Conservation (phyloP, 2,113 vertebrate species). For the Salvelinus alpinus region DNA sequence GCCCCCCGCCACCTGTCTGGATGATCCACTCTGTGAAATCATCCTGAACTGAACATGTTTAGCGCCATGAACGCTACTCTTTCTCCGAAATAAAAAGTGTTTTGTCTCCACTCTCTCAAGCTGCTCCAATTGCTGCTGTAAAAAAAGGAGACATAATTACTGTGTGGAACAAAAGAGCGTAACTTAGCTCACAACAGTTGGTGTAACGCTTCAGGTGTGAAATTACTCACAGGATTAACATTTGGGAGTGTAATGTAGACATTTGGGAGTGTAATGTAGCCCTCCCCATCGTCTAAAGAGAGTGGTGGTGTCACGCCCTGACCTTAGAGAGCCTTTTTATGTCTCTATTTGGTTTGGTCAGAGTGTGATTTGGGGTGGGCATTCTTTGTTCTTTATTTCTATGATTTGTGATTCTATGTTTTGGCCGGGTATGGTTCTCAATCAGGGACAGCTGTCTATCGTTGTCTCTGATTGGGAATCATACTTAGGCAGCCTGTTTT, state of each 20-base stretch:
- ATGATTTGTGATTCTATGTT: too few relatives aligned
- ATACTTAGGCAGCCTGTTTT: too few relatives aligned
- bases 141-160: conserved; percentile 47
- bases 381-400: too few relatives aligned
- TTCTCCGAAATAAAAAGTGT: conserved; percentile 32
- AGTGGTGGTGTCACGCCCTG: too few relatives aligned
- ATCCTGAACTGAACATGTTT: conserved; percentile 41
- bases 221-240: conserved; percentile 56
- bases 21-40: conserved; percentile 38
- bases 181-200: conserved; percentile 56
- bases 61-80: conserved; percentile 32
- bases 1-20: conserved; percentile 47
- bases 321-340: too few relatives aligned
- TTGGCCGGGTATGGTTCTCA: too few relatives aligned
- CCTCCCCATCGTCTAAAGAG: conserved; percentile 11
- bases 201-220: conserved; percentile 64
- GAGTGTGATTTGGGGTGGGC: too few relatives aligned
- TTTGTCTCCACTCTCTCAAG: conserved; percentile 30
- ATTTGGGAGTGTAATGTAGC: conserved; percentile 17
- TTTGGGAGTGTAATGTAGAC: conserved; percentile 30
- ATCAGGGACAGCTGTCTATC: too few relatives aligned
- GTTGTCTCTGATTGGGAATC: too few relatives aligned
- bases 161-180: conserved; percentile 51
- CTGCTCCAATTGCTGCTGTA: conserved; percentile 47
- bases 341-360: too few relatives aligned